Evolutionary conservation across 2,888 invertebrate genomes (phyloP).

Genomic region (Eustalomyia histrio): DNA sequence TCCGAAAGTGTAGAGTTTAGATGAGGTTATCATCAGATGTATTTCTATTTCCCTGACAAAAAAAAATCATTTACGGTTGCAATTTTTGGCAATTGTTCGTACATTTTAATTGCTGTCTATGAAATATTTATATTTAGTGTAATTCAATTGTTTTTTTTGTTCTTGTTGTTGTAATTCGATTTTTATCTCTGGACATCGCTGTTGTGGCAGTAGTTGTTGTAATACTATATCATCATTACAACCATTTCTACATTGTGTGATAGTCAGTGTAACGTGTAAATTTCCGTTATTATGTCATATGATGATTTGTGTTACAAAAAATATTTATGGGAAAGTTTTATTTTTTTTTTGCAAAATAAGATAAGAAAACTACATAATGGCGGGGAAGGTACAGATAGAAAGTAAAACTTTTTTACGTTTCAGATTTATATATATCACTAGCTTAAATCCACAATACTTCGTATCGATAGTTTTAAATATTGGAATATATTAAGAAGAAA

Average conservation of each 20-base stretch:
- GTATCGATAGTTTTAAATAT: no score
- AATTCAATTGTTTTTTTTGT: slow-evolving; percentile 18
- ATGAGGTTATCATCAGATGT: background rate
- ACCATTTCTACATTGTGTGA: slow-evolving; percentile 46
- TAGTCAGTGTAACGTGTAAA: slow-evolving; percentile 61
- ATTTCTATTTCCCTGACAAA: background rate
- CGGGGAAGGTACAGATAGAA: background rate
- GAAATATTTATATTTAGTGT: slow-evolving; percentile 48
- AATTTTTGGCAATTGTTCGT: slow-evolving; percentile 48
- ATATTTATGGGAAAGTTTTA: slow-evolving; percentile 62
- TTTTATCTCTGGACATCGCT: slow-evolving; percentile 50
- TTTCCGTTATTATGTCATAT: slow-evolving; percentile 65
- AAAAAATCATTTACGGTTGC: slow-evolving; percentile 60
- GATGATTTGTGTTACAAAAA: slow-evolving; percentile 62
- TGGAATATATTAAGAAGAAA: no score
- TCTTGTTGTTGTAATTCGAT: slow-evolving; percentile 24
- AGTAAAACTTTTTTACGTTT: slow-evolving; percentile 29
- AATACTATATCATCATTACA: slow-evolving; percentile 53
- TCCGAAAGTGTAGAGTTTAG: background rate
- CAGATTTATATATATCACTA: slow-evolving; percentile 58
- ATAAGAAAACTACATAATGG: background rate
- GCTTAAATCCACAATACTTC: no score
- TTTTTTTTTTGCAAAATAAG: slow-evolving; percentile 20
- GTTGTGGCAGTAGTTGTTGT: slow-evolving; percentile 24
- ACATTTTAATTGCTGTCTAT: slow-evolving; percentile 57